Conservation (phyloP, 2,113 vertebrate species). For the Nyctereutes procyonoides region DNA sequence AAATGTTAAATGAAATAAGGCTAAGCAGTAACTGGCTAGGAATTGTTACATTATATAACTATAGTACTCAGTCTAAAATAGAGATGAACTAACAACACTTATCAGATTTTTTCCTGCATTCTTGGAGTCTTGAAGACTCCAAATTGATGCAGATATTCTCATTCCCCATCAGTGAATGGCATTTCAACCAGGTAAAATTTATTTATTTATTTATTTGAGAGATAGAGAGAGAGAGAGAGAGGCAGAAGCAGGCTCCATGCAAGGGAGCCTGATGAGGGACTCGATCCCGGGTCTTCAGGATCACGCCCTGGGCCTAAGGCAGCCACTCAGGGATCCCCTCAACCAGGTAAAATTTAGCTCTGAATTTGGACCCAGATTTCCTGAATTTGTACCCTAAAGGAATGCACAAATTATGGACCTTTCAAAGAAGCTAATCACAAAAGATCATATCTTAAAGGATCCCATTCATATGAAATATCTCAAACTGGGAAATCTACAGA, state of each 20-base stretch:
- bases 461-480: neutral
- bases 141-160: neutral
- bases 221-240: too few relatives aligned
- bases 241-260: too few relatives aligned
- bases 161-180: neutral
- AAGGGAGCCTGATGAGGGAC: too few relatives aligned
- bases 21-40: neutral
- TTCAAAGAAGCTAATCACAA: neutral
- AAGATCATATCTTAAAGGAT: neutral
- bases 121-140: slow-evolving; percentile 12
- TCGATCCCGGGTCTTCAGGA: too few relatives aligned
- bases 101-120: neutral
- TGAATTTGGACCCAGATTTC: neutral
- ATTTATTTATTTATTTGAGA: neutral
- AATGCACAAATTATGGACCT: neutral
- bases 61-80: neutral
- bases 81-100: neutral
- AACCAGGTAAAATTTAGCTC: neutral
- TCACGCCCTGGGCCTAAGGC: too few relatives aligned
- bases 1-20: slow-evolving; percentile 62
- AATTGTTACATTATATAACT: slow-evolving; percentile 12
- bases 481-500: neutral
- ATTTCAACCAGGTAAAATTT: neutral
- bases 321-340: neutral
- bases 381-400: slow-evolving; percentile 12